Conservation (phyloP, 2,888 invertebrate genomes). For the Camponotus fellah region DNA sequence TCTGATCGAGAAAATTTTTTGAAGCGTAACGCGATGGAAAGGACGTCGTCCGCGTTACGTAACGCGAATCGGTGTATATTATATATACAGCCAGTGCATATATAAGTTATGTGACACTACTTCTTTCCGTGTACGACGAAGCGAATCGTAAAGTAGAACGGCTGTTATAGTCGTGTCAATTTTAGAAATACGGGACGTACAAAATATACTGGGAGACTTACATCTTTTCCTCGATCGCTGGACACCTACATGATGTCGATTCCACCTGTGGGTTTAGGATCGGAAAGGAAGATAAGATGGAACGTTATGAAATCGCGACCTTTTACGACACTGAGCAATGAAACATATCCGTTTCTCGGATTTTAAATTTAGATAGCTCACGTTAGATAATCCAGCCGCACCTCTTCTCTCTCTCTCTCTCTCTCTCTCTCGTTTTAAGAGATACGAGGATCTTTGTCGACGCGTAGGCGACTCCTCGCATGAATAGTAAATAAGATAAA, state of each 20-base stretch:
- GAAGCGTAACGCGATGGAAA: background rate
- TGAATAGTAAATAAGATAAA: background rate
- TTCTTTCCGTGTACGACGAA: slow-evolving; percentile 8
- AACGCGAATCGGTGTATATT: background rate
- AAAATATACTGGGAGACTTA: slow-evolving; percentile 20
- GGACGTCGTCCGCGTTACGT: background rate
- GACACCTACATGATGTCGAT: background rate
- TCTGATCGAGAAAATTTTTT: background rate
- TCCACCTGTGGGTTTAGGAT: background rate
- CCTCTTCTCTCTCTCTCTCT: background rate
- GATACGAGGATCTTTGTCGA: background rate
- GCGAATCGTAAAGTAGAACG: slow-evolving; percentile 33
- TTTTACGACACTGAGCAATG: background rate
- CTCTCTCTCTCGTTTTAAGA: slow-evolving; percentile 3
- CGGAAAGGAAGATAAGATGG: background rate
- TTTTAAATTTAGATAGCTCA: slow-evolving; percentile 21
- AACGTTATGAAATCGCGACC: slow-evolving; percentile 20
- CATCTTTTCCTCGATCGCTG: background rate
- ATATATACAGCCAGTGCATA: background rate
- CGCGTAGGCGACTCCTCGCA: slow-evolving; percentile 11
- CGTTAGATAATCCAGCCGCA: slow-evolving; percentile 1
- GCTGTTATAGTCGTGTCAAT: slow-evolving; percentile 37
- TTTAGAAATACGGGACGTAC: slow-evolving; percentile 18
- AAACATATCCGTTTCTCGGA: background rate
- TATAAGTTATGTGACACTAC: slow-evolving; percentile 33